phyloP scores from a whole-genome alignment of 2,888 invertebrate genomes.

The Trichopria drosophilae region DNA sequence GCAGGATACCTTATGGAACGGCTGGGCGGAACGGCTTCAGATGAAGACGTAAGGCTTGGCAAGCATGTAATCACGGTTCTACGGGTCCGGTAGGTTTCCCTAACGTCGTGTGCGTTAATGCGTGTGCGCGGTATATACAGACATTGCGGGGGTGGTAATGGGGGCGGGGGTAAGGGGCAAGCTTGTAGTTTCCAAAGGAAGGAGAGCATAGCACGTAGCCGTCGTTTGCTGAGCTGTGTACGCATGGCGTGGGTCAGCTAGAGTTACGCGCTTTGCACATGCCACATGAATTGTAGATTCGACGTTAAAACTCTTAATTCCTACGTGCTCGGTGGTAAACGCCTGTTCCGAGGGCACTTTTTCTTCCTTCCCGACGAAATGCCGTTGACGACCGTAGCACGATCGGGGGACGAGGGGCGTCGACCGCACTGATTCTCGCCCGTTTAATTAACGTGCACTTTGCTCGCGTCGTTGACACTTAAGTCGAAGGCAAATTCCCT shows the following conservation, averaged over 20 bases:
- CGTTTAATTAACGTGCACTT: slow-evolving; percentile 38
- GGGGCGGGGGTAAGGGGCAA: too few species aligned
- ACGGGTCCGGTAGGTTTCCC: slow-evolving; percentile 30
- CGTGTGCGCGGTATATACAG: not conserved
- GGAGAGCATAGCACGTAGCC: too few species aligned
- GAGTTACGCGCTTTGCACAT: slow-evolving; percentile 30
- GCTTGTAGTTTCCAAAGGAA: too few species aligned
- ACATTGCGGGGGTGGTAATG: too few species aligned
- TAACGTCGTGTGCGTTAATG: slow-evolving; percentile 12
- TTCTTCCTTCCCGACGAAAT: too few species aligned
- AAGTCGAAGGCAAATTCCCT: slow-evolving; percentile 17
- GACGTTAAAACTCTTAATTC: slow-evolving; percentile 27
- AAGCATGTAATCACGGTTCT: slow-evolving; percentile 37
- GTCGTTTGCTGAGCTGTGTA: slow-evolving; percentile 2
- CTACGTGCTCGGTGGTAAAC: slow-evolving; percentile 11
- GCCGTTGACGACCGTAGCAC: not conserved
- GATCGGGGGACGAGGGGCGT: not conserved
- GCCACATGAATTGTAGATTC: slow-evolving; percentile 33
- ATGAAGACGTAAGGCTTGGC: slow-evolving; percentile 39
- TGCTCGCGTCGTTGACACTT: slow-evolving; percentile 33
- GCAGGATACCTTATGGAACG: slow-evolving; percentile 35
- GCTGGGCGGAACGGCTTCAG: slow-evolving; percentile 29
- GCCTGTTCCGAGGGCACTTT: not conserved
- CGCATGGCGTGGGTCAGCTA: slow-evolving; percentile 16
- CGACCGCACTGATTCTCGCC: slow-evolving; percentile 19